Evolutionary conservation across 2,888 invertebrate genomes (phyloP).

Genomic region (Torymus auratus): DNA sequence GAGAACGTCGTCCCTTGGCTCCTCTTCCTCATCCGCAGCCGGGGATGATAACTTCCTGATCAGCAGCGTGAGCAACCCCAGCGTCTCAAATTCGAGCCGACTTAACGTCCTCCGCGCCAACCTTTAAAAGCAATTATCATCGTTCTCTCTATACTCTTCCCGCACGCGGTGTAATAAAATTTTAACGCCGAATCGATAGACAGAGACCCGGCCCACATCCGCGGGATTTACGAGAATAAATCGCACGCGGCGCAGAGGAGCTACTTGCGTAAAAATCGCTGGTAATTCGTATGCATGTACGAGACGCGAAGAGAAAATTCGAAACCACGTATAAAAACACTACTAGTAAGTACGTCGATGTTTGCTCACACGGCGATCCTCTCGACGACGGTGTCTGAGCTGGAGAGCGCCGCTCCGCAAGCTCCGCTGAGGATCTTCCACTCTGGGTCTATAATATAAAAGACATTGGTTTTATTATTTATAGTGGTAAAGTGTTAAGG

Average conservation of each 20-base stretch:
- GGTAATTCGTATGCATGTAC: too few relatives aligned
- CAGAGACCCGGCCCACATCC: too few relatives aligned
- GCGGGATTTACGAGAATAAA: too few relatives aligned
- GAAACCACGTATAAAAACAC: not conserved
- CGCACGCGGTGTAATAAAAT: too few relatives aligned
- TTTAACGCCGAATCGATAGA: too few relatives aligned
- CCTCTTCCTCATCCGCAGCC: not conserved
- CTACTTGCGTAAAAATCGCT: too few relatives aligned
- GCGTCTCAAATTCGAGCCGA: not conserved
- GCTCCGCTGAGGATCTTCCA: constrained; percentile 47
- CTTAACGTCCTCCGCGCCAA: not conserved
- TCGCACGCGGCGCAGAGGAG: too few relatives aligned
- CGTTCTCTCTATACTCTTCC: too few relatives aligned
- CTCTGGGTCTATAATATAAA: constrained; percentile 19
- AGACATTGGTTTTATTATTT: not conserved
- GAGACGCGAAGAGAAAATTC: constrained; percentile 5
- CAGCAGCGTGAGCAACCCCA: constrained; percentile 38
- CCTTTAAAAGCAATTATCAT: constrained; percentile 19
- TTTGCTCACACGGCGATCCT: constrained; percentile 54
- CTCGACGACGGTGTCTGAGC: constrained; percentile 29
- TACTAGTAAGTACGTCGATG: constrained; percentile 26
- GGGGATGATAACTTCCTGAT: constrained; percentile 19
- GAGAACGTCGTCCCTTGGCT: not conserved
- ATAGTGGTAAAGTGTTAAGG: too few relatives aligned
- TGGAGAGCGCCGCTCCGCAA: constrained; percentile 39